Evolutionary conservation across 2,797 vertebrate genomes (phyloP).

Genomic region (Galagoides demidoff): DNA sequence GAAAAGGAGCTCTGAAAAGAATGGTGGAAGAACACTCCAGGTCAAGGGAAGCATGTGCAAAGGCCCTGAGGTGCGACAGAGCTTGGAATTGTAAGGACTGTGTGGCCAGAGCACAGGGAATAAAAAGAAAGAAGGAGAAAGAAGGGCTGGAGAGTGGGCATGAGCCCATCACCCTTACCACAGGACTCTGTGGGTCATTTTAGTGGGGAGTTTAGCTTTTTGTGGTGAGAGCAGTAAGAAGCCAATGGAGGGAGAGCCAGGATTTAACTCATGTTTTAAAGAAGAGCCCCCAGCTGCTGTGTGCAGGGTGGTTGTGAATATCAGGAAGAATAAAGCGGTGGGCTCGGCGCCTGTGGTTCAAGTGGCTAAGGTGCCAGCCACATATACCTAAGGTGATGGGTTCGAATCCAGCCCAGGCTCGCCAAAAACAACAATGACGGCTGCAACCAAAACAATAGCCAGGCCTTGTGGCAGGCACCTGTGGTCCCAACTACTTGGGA

Average conservation of each 20-base stretch:
- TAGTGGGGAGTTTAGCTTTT: not conserved
- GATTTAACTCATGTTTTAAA: not conserved
- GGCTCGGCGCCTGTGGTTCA: too few species aligned
- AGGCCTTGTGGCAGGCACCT: too few species aligned
- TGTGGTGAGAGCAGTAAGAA: not conserved
- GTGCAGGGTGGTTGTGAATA: not conserved
- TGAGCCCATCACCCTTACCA: rapidly evolving
- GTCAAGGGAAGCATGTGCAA: not conserved
- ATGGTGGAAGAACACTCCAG: not conserved
- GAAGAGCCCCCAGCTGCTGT: not conserved
- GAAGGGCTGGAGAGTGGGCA: not conserved
- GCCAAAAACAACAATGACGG: too few species aligned
- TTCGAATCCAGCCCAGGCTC: too few species aligned
- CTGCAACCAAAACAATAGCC: too few species aligned
- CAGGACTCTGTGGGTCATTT: not conserved
- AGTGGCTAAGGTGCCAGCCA: too few species aligned
- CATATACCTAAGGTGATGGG: too few species aligned
- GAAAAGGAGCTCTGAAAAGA: not conserved
- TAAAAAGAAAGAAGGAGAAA: not conserved
- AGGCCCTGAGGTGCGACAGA: not conserved
- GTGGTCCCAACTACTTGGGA: too few species aligned
- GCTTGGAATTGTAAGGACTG: not conserved
- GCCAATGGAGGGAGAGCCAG: not conserved
- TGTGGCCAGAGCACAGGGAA: not conserved
- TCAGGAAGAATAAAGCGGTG: not conserved